These are phyloP conservation scores for Aurelia sp. DNA, from an alignment of 30 jellyfish, hydroid and myxozoan genomes.

Conservation along the genomic window DNA sequence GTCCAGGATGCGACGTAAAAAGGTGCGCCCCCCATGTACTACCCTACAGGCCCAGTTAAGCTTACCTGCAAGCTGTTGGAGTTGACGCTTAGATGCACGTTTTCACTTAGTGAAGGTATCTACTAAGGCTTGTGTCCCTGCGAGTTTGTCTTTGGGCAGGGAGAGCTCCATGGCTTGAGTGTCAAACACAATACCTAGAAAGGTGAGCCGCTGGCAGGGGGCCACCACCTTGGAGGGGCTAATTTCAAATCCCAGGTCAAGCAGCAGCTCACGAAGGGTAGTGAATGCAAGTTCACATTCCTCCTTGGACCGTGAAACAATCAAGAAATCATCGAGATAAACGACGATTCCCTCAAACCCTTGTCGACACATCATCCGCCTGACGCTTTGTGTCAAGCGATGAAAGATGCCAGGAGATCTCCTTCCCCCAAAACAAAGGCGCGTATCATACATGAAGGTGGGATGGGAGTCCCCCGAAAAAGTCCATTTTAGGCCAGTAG, in stretches of 20 bases:
- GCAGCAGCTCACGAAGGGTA: not conserved
- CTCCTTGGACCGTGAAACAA: not conserved
- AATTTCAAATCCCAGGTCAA: not conserved
- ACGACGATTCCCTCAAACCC: not conserved
- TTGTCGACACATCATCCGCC: no score
- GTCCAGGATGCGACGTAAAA: no score
- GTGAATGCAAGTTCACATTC: not conserved
- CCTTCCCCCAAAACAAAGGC: no score
- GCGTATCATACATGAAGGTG: no score
- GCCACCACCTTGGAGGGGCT: not conserved
- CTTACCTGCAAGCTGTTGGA: not conserved
- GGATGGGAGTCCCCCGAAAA: no score
- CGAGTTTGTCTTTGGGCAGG: not conserved
- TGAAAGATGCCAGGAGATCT: no score
- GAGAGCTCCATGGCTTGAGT: not conserved
- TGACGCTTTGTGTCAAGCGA: no score
- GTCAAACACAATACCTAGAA: not conserved
- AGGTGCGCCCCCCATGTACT: no score
- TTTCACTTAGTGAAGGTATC: not conserved
- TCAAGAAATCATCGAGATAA: not conserved
- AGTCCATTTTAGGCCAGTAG: no score
- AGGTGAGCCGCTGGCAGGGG: not conserved
- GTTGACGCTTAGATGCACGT: not conserved
- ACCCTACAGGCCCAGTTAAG: no score
- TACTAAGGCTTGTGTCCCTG: not conserved